Base-by-base conservation (phyloP, 2,797 vertebrate species). In the Nyctibius grandis region DNA sequence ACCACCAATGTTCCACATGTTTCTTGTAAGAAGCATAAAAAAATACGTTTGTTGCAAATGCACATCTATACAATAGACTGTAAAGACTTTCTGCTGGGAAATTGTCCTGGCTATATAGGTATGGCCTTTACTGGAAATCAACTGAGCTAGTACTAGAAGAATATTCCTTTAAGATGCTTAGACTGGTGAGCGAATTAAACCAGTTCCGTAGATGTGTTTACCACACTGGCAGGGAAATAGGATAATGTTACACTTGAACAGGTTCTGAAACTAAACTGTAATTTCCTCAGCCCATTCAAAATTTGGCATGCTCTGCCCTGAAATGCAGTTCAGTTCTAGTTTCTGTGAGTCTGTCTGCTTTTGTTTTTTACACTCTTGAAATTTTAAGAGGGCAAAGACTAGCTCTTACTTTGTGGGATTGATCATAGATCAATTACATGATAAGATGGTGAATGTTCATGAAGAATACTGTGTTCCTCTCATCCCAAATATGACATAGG, bases 11-110 rank as follows among this genome's bases (percentile, higher is more conserved):
- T 72, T 73, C 77, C 53, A 74, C 72, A 5, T 79, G 44, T 85
- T 91, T 95, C 78, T 93, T 95, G 21, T 64, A 92, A 77, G n/a
- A 75, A 20, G 36, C 33, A 40, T 90, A 48, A 91, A 95, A 95
- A 87, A 74, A 29, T 36, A n/a, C 0, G 1, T 8, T 78, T 80
- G 38, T 85, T 93, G 64, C 77, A 85, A 94, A 90, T 74, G 67
- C 77, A 51, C 5, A 4, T 48, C 44, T 26, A 38, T 82, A 73
- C 94, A 80, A 80, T 56, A 33, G 38, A 61, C 59, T 63, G 29
- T 79, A 67, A 91, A 88, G 87, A 45, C 65, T 80, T 93, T 81
- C 38, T 90, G 48, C 68, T 85, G 68, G 83, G 65, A 79, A 85
- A 31, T 44, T 81, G 44, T 93, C 4, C 2, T 74, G 47, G 18